These are phyloP conservation scores for Psilanteris sp. DNA, from an alignment of 1,140 invertebrate species.

Conservation along the genomic window DNA sequence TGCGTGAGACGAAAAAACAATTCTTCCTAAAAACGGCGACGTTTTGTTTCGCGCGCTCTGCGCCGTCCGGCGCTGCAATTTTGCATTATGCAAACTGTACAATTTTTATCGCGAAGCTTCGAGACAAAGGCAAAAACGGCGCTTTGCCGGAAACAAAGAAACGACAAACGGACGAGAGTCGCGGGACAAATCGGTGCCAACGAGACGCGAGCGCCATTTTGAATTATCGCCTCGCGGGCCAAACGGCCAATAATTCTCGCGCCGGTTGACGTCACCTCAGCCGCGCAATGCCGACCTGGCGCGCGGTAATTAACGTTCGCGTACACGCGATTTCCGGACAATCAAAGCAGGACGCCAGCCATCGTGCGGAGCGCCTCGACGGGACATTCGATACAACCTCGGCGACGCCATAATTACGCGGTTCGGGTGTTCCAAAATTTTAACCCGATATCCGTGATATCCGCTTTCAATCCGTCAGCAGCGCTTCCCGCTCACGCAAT, in stretches of 20 bases:
- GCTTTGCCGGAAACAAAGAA: conserved; percentile 10
- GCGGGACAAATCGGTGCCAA: no score
- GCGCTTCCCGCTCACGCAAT: not conserved
- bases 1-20: conserved; percentile 4
- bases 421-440: conserved; percentile 9
- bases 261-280: conserved; percentile 13
- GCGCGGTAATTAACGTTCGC: conserved; percentile 31
- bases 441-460: conserved; percentile 5
- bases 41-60: not conserved
- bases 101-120: conserved; percentile 19
- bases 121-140: conserved; percentile 6
- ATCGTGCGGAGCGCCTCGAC: not conserved
- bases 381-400: conserved; percentile 24
- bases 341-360: conserved; percentile 11
- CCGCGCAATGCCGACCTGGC: conserved; percentile 12
- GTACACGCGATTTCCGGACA: conserved; percentile 4
- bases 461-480: not conserved
- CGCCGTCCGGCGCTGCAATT: not conserved
- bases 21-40: not conserved
- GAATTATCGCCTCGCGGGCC: conserved; percentile 24
- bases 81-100: conserved; percentile 15
- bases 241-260: conserved; percentile 24
- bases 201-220: conserved; percentile 26
- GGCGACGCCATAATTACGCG: conserved; percentile 21
- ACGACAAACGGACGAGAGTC: no score